Percentiles rank a stretch among this genome's conserved stretches.
Evolutionary conservation across 2,113 vertebrate species (phyloP).

Genomic region (Chaetodon trifascialis): DNA sequence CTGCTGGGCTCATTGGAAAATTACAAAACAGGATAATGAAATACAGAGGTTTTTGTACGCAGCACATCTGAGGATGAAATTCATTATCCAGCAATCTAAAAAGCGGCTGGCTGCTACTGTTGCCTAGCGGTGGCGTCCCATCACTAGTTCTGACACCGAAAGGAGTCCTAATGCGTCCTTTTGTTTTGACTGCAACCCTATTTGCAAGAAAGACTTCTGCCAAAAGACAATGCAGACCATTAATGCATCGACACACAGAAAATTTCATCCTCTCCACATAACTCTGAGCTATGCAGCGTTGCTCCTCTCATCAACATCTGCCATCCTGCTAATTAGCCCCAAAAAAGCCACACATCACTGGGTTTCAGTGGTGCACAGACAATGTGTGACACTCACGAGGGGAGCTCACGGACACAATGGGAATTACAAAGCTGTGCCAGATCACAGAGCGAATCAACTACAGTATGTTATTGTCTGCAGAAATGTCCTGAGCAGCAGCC

Average conservation of each 20-base stretch:
- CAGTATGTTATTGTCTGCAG: conserved; percentile 36
- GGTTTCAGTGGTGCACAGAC: conserved; percentile 70
- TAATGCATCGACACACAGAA: conserved; percentile 25
- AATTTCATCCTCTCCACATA: conserved; percentile 36
- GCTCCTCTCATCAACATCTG: conserved; percentile 79
- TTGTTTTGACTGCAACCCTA: conserved; percentile 24
- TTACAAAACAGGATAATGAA: conserved; percentile 43
- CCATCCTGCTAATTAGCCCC: conserved; percentile 79
- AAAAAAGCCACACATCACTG: conserved; percentile 79
- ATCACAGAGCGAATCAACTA: conserved; percentile 46
- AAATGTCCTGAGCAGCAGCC: not conserved
- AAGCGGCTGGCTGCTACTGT: conserved; percentile 30
- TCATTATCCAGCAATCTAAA: conserved; percentile 42
- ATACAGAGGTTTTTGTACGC: conserved; percentile 11
- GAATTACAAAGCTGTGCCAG: conserved; percentile 63
- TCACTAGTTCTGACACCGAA: conserved; percentile 16
- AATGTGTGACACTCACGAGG: conserved; percentile 62
- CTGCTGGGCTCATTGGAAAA: conserved; percentile 31
- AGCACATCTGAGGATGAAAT: conserved; percentile 3
- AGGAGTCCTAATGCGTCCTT: conserved; percentile 17
- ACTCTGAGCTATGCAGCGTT: conserved; percentile 56
- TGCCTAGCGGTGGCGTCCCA: conserved; percentile 1
- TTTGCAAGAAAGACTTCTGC: conserved; percentile 20
- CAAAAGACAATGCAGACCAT: conserved; percentile 36
- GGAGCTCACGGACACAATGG: conserved; percentile 60